phyloP scores from a whole-genome alignment of 1,140 invertebrate species.

The Aphis gossypii region DNA sequence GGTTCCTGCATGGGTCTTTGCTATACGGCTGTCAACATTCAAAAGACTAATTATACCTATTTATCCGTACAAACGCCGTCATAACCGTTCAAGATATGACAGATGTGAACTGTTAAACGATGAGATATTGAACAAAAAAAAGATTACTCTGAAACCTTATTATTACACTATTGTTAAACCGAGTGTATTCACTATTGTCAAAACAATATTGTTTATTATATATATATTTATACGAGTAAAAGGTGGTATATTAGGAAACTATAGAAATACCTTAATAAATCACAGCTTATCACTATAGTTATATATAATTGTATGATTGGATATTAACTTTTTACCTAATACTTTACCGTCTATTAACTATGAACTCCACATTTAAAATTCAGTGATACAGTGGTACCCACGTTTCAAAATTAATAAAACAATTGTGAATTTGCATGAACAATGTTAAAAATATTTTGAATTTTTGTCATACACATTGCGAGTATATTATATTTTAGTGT shows the following conservation, averaged over 20 bases:
- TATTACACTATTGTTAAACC: background rate
- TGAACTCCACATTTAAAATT: no score
- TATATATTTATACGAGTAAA: background rate
- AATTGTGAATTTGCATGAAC: background rate
- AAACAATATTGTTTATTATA: background rate
- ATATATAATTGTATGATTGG: background rate
- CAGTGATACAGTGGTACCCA: no score
- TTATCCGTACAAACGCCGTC: background rate
- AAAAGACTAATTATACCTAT: constrained; percentile 1
- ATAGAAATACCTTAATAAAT: background rate
- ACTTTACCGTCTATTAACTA: background rate
- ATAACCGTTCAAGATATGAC: background rate
- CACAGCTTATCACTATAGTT: background rate
- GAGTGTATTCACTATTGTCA: background rate
- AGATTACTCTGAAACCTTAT: background rate
- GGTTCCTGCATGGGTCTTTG: background rate
- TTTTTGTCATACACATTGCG: background rate
- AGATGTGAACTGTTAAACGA: background rate
- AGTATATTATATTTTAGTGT: background rate
- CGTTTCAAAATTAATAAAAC: no score
- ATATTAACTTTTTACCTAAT: background rate
- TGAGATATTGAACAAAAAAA: background rate
- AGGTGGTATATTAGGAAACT: background rate
- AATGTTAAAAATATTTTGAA: background rate
- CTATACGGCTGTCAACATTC: background rate